phyloP scores from a whole-genome alignment of 2,888 invertebrate species.

The Coelinius sp. region DNA sequence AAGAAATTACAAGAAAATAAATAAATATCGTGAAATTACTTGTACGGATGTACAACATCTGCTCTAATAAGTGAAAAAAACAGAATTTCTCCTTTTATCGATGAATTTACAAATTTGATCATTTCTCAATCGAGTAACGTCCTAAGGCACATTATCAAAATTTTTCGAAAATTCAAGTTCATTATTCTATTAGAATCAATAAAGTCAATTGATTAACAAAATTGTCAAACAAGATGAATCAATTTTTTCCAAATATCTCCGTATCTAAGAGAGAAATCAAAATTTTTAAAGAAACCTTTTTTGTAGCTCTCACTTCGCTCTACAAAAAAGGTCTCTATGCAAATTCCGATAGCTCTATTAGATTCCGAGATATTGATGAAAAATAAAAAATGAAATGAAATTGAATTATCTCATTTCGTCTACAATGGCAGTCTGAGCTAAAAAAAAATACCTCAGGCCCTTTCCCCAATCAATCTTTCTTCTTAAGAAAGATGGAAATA shows the following conservation, averaged over 20 bases:
- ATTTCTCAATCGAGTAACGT: slow-evolving; percentile 51
- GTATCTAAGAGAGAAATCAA: no score
- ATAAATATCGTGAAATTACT: not conserved
- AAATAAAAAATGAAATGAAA: not conserved
- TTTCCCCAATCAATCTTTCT: not conserved
- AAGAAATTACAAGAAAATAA: not conserved
- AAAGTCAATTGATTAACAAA: not conserved
- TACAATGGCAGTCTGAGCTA: not conserved
- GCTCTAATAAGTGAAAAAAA: not conserved
- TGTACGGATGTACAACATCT: not conserved
- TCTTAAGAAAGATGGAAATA: not conserved
- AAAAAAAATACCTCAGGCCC: not conserved
- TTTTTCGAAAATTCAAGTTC: slow-evolving; percentile 41
- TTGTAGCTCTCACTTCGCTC: no score
- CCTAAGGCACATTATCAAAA: slow-evolving; percentile 63
- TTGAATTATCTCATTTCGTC: no score
- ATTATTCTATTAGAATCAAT: not conserved
- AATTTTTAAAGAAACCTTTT: no score
- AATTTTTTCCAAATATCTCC: not conserved
- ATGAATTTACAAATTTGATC: slow-evolving; percentile 24
- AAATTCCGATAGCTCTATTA: no score
- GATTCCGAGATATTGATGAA: no score
- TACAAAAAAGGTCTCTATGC: no score
- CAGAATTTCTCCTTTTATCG: not conserved
- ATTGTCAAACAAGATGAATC: no score